Percentiles rank a stretch among this genome's conserved stretches.
These are phyloP conservation scores for Paramisgurnus dabryanus DNA, from an alignment of 2,113 vertebrate genomes.

Conservation along the genomic window DNA sequence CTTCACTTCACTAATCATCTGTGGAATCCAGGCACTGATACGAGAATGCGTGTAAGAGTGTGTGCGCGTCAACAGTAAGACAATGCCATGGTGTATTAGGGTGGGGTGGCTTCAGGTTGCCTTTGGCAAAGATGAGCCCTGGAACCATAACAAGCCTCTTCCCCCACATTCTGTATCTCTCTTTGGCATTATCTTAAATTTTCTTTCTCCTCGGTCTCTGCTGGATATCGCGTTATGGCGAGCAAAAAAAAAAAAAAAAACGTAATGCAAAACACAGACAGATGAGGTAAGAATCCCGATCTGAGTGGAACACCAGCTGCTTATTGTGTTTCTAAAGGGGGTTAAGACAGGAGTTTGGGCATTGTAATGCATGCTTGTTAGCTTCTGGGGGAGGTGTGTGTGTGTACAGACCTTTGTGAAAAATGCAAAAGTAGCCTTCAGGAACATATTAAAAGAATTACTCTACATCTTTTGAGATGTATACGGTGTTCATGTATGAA, in stretches of 20 bases:
- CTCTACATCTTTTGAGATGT: no score
- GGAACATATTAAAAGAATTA: slow-evolving; percentile 4
- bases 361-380: slow-evolving; percentile 73
- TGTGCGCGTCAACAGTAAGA: slow-evolving; percentile 54
- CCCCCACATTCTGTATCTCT: background rate
- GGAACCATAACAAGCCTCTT: slow-evolving; percentile 4
- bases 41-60: slow-evolving; percentile 49
- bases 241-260: background rate
- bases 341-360: slow-evolving; percentile 57
- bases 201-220: background rate
- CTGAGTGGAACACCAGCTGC: slow-evolving; percentile 30
- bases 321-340: slow-evolving; percentile 56
- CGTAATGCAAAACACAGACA: slow-evolving; percentile 1
- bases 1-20: slow-evolving; percentile 70
- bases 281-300: slow-evolving; percentile 26
- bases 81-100: slow-evolving; percentile 53
- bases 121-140: slow-evolving; percentile 72
- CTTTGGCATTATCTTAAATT: background rate
- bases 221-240: background rate
- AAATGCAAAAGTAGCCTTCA: background rate
- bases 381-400: slow-evolving; percentile 55
- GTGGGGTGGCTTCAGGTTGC: slow-evolving; percentile 64
- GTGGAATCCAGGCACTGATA: slow-evolving; percentile 70
- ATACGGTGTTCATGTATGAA: no score
- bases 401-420: slow-evolving; percentile 8